Evolutionary conservation across 2,113 vertebrate species (phyloP).

Genomic region (Carlito syrichta): DNA sequence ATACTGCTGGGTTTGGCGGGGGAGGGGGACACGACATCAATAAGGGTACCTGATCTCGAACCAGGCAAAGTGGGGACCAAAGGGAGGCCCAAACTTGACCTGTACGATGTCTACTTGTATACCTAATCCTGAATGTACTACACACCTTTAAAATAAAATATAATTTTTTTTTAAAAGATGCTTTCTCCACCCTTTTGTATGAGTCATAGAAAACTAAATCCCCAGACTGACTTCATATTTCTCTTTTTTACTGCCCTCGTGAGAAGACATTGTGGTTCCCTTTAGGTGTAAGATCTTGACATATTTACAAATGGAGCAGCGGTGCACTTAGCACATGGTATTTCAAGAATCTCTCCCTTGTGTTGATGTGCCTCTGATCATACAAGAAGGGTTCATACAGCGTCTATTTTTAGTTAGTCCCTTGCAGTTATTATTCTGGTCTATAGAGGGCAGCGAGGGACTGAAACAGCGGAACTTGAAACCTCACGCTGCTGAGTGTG

Average conservation of each 20-base stretch:
- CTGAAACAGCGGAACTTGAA: not conserved
- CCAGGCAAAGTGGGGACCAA: too few species aligned
- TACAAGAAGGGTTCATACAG: not conserved
- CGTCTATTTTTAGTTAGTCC: not conserved
- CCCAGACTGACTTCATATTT: not conserved
- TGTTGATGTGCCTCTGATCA: not conserved
- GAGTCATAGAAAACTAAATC: not conserved
- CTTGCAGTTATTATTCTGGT: not conserved
- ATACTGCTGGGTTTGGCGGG: too few species aligned
- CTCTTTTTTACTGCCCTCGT: not conserved
- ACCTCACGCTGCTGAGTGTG: rapidly evolving
- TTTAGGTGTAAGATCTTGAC: not conserved
- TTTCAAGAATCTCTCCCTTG: not conserved
- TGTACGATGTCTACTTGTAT: too few species aligned
- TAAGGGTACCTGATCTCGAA: too few species aligned
- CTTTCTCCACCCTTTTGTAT: not conserved
- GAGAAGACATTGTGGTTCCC: not conserved
- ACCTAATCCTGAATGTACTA: too few species aligned
- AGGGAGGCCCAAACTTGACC: too few species aligned
- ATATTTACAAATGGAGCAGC: not conserved
- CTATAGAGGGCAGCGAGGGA: slow-evolving; percentile 13
- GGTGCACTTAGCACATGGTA: not conserved
- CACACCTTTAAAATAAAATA: too few species aligned
- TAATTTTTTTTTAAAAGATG: too few species aligned
- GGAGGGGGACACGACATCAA: too few species aligned